phyloP scores from a whole-genome alignment of 2,113 vertebrate species.

The Fukomys damarensis region DNA sequence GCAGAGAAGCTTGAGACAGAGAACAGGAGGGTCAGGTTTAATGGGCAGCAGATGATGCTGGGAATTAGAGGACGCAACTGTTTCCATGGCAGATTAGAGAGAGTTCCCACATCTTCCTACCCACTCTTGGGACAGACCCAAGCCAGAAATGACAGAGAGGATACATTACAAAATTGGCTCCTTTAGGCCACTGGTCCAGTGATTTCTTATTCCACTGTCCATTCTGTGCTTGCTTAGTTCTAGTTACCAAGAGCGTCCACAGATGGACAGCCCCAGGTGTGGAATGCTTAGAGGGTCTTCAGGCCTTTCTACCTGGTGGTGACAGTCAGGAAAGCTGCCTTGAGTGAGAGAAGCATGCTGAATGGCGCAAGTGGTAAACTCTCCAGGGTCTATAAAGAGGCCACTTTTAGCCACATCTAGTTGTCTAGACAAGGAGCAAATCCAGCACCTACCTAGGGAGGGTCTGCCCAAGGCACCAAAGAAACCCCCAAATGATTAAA shows the following conservation, averaged over 20 bases:
- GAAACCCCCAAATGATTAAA: neutral
- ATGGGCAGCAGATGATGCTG: conserved; percentile 1
- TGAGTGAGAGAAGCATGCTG: neutral
- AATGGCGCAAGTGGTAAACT: neutral
- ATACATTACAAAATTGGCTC: neutral
- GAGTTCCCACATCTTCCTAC: conserved; percentile 23
- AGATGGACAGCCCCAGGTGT: neutral
- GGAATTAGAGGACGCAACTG: neutral
- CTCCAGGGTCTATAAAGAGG: neutral
- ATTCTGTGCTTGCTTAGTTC: neutral
- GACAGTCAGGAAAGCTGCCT: neutral
- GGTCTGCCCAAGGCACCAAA: neutral
- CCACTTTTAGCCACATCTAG: neutral
- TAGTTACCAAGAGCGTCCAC: neutral
- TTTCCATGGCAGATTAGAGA: conserved; percentile 18
- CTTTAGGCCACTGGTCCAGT: neutral
- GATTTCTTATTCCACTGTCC: neutral
- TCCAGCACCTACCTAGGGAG: neutral
- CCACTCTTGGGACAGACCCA: neutral
- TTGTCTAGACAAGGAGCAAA: neutral
- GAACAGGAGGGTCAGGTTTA: conserved; percentile 21
- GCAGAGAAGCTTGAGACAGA: neutral
- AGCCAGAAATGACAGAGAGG: conserved; percentile 3
- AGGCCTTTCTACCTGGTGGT: neutral
- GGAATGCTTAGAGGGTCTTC: neutral